These are phyloP conservation scores for Aplysina aerophoba DNA, from an alignment of 37 sponge, comb jelly and placozoan species.

Conservation along the genomic window DNA sequence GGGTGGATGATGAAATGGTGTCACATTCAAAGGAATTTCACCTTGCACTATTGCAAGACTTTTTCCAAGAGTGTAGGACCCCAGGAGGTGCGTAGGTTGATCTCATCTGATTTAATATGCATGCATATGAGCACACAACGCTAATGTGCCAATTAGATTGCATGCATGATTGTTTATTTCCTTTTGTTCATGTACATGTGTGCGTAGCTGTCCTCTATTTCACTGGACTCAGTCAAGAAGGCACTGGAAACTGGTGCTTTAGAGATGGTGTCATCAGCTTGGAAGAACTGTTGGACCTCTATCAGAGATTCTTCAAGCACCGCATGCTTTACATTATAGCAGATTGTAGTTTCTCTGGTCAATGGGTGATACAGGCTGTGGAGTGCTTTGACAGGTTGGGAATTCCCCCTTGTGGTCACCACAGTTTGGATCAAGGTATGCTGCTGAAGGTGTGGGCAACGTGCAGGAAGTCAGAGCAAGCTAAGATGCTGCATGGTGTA, in stretches of 20 bases:
- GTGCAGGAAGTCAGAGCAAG: conserved; percentile 9
- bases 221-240: conserved; percentile 55
- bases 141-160: not conserved
- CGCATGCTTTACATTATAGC: conserved; percentile 44
- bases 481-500: conserved; percentile 1
- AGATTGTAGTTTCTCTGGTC: conserved; percentile 59
- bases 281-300: conserved; percentile 53
- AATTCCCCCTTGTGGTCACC: conserved; percentile 61
- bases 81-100: not conserved
- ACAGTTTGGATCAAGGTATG: conserved; percentile 38
- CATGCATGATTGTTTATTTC: not conserved
- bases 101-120: too few species aligned
- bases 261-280: conserved; percentile 55
- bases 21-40: conserved; percentile 27
- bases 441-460: conserved; percentile 46
- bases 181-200: not conserved
- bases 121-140: too few species aligned
- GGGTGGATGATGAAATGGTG: conserved; percentile 27
- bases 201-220: conserved; percentile 52
- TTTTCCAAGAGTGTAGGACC: conserved; percentile 14
- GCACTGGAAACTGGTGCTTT: conserved; percentile 62
- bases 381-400: conserved; percentile 45
- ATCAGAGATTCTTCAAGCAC: conserved; percentile 21
- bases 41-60: conserved; percentile 26
- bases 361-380: conserved; percentile 35